A percentile compares a stretch with the other conserved stretches of the same genome.
These are phyloP conservation scores for Drosophila histrio DNA, from an alignment of 2,888 invertebrate species.

Conservation along the genomic window DNA sequence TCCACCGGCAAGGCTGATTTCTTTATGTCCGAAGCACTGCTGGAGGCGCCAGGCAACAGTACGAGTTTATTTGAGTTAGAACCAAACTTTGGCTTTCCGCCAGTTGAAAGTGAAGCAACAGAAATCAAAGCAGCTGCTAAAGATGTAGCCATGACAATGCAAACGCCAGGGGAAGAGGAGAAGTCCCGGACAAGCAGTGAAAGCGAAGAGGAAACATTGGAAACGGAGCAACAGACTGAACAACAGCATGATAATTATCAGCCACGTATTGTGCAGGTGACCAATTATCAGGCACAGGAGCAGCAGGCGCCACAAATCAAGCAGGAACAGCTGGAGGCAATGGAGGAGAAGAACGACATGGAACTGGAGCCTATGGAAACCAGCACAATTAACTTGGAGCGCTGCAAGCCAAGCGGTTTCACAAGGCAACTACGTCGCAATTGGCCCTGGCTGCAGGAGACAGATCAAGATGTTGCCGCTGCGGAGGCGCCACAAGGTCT, in stretches of 20 bases:
- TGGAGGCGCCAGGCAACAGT: slow-evolving; percentile 66
- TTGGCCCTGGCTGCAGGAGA: slow-evolving; percentile 85
- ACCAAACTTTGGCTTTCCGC: slow-evolving; percentile 38
- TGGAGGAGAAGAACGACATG: slow-evolving; percentile 37
- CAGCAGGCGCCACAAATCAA: slow-evolving; percentile 41
- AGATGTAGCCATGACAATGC: not conserved
- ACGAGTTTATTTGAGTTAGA: slow-evolving; percentile 68
- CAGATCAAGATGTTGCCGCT: slow-evolving; percentile 13
- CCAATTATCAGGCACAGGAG: slow-evolving; percentile 81
- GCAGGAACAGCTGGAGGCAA: slow-evolving; percentile 49
- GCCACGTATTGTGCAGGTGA: slow-evolving; percentile 83
- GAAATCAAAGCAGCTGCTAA: not conserved
- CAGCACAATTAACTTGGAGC: slow-evolving; percentile 34
- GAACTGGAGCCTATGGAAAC: slow-evolving; percentile 20
- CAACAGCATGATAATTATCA: slow-evolving; percentile 63
- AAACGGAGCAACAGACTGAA: slow-evolving; percentile 21
- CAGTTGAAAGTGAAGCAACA: slow-evolving; percentile 12
- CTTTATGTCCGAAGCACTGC: slow-evolving; percentile 71
- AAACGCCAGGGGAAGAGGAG: slow-evolving; percentile 5
- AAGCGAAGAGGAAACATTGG: slow-evolving; percentile 45
- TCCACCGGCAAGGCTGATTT: slow-evolving; percentile 73
- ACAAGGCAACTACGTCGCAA: slow-evolving; percentile 80
- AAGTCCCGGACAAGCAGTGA: slow-evolving; percentile 24
- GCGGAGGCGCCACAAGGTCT: slow-evolving; percentile 45
- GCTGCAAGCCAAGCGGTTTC: slow-evolving; percentile 83